Evolutionary conservation across 2,797 vertebrate species (phyloP), one percentile per base, ranked within the genome.

Genomic region (Acropternis orthonyx): DNA sequence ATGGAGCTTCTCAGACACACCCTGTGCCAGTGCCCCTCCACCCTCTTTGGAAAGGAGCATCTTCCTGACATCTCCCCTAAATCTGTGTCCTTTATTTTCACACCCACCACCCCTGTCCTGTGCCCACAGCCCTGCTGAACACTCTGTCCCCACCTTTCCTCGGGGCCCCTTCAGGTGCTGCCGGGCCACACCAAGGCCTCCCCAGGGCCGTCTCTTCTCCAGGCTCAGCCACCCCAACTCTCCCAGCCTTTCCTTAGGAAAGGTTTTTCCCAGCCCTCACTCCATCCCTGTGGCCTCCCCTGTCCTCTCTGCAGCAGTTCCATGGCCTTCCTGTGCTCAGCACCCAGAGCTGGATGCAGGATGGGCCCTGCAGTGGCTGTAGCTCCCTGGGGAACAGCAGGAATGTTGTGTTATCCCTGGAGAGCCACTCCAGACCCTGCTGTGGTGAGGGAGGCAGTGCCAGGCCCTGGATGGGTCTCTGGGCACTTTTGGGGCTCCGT

Each of bases 401-500:
- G 34, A 62, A 55, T 48, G 30, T 34, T 63, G 30, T 55, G 36
- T 71, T 78, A 23, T 43, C 74, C 22, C 30, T 36, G 26, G 21
- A 36, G 24, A 55, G 9, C 18, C 62, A 14, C 49, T 27, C 18
- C 48, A 20, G 0, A 0, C 0, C 0, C 56, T 63, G 27, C 27
- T 21, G 14, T 41, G 41, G 27, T 63, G 49, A 56, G 58, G 49
- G 49, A 36, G 23, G 37, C 41, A 72, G 41, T 13, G 9, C 27
- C 27, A 71, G 43, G 36, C n/a, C n/a, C n/a, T n/a, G n/a, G 30
- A 37, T 9, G 37, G 37, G 37, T 9, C 52, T 54, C 19, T 55
- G 52, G 32, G 52, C 30, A 55, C 19, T 14, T 20, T n/a, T 12
- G n/a, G 32, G 32, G 54, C 9, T 55, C 12, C 8, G 5, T n/a